phyloP scores from a whole-genome alignment of 2,888 invertebrate genomes.

The Drosophila melanocephala region DNA sequence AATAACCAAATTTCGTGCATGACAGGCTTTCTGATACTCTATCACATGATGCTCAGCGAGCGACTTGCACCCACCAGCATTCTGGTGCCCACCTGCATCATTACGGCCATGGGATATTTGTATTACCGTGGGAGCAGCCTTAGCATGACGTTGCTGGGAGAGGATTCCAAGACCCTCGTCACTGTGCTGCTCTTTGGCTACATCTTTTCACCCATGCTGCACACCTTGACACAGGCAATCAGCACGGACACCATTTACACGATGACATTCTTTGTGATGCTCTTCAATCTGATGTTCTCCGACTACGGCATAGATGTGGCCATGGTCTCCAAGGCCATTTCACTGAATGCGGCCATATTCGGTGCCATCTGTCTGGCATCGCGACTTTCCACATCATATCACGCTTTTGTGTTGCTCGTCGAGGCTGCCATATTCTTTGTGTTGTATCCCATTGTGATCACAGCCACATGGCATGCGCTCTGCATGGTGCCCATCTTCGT shows the following conservation, averaged over 20 bases:
- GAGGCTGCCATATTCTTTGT: conserved; percentile 95
- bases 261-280: conserved; percentile 94
- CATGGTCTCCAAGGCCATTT: conserved; percentile 95
- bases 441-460: conserved; percentile 92
- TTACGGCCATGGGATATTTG: conserved; percentile 88
- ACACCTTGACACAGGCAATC: conserved; percentile 97
- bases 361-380: conserved; percentile 98
- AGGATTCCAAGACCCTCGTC: conserved; percentile 91
- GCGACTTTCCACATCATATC: conserved; percentile 92
- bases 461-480: conserved; percentile 87
- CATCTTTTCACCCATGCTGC: conserved; percentile 94
- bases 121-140: conserved; percentile 86
- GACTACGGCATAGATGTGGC: conserved; percentile 95
- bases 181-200: conserved; percentile 95
- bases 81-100: conserved; percentile 87
- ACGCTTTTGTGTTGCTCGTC: conserved; percentile 96
- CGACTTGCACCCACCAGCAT: conserved; percentile 89
- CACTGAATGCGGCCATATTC: conserved; percentile 97
- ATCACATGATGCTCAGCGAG: conserved; percentile 90
- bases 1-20: conserved; percentile 93
- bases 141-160: conserved; percentile 80
- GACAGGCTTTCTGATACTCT: conserved; percentile 90
- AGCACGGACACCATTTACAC: conserved; percentile 99
- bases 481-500: conserved; percentile 87
- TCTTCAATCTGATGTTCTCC: conserved; percentile 95